phyloP scores from a whole-genome alignment of 2,113 vertebrate genomes.

The Gila orcuttii region DNA sequence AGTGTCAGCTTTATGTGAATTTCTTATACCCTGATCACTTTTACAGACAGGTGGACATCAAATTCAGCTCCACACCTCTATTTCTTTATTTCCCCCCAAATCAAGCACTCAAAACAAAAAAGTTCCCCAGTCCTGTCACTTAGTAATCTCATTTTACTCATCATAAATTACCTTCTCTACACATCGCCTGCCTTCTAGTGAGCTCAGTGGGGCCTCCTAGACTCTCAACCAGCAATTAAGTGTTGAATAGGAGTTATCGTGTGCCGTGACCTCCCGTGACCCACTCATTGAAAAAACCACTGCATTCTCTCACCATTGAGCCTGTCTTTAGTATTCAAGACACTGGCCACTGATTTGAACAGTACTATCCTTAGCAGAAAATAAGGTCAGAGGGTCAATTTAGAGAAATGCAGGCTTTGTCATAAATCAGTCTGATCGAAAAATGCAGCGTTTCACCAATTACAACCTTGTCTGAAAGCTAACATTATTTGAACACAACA shows the following conservation, averaged over 20 bases:
- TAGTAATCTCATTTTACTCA: constrained; percentile 38
- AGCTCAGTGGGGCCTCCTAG: constrained; percentile 44
- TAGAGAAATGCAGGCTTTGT: constrained; percentile 42
- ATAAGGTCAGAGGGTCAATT: constrained; percentile 50
- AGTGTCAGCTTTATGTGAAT: not conserved
- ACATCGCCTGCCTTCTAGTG: constrained; percentile 28
- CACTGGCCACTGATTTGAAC: constrained; percentile 44
- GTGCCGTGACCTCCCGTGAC: constrained; percentile 55
- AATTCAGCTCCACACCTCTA: not conserved
- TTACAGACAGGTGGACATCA: not conserved
- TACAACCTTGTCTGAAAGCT: not conserved
- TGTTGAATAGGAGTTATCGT: constrained; percentile 57
- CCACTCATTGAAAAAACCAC: constrained; percentile 44
- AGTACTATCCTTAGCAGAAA: constrained; percentile 50
- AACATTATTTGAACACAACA: not conserved
- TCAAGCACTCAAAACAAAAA: constrained; percentile 36
- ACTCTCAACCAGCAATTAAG: constrained; percentile 59
- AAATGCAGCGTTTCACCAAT: constrained; percentile 18
- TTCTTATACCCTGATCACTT: not conserved
- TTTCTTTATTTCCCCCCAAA: constrained; percentile 30
- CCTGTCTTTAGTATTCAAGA: constrained; percentile 44
- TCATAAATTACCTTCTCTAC: constrained; percentile 46
- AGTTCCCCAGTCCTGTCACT: constrained; percentile 22
- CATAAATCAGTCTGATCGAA: constrained; percentile 46
- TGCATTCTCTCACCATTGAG: constrained; percentile 43